Conservation (phyloP, 2,797 vertebrate genomes). For the Eulemur mongoz region DNA sequence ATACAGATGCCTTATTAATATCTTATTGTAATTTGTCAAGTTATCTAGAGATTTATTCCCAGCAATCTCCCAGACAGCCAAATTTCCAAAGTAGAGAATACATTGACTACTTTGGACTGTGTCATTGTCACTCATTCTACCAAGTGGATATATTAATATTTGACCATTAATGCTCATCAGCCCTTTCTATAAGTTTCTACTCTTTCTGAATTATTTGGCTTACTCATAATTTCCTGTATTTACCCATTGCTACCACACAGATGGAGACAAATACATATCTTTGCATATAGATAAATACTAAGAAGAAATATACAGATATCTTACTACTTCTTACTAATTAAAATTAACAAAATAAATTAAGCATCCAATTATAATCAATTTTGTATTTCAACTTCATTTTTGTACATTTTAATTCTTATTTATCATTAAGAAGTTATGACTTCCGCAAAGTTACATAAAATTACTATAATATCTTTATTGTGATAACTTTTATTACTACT, state of each 20-base stretch:
- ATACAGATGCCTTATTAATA: neutral
- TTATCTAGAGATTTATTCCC: neutral
- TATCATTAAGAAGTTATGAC: neutral
- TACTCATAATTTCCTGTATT: neutral
- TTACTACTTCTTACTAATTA: neutral
- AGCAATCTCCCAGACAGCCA: neutral
- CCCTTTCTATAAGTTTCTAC: neutral
- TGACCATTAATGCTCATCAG: neutral
- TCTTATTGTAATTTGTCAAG: neutral
- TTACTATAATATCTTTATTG: neutral
- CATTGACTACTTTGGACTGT: neutral
- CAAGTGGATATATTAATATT: neutral
- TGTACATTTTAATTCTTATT: neutral
- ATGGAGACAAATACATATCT: neutral
- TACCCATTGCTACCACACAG: neutral
- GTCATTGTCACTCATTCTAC: neutral
- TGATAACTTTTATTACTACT: neutral
- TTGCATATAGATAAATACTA: neutral
- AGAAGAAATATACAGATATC: neutral
- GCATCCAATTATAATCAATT: neutral
- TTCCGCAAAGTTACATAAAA: neutral
- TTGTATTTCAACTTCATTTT: constrained; percentile 31
- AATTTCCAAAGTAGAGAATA: neutral
- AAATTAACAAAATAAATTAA: constrained; percentile 39
- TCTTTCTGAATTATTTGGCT: neutral